Evolutionary conservation across 2,888 invertebrate species (phyloP).

Genomic region (Orthosia gracilis): DNA sequence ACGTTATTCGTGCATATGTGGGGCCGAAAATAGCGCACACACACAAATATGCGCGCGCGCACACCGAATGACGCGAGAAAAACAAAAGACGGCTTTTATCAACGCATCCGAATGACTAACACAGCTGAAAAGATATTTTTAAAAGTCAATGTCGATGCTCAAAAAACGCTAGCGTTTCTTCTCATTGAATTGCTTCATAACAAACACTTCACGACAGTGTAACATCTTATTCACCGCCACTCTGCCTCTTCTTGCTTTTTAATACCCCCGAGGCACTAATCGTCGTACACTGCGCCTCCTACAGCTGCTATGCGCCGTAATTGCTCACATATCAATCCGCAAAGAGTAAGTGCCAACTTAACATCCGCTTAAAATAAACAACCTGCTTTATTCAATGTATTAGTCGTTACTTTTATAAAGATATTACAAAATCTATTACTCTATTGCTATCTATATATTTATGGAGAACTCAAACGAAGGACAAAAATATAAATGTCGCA

Average conservation of each 20-base stretch:
- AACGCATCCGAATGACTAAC: slow-evolving; percentile 53
- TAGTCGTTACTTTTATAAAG: slow-evolving; percentile 51
- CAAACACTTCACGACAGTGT: slow-evolving; percentile 71
- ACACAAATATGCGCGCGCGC: slow-evolving; percentile 30
- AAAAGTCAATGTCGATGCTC: slow-evolving; percentile 56
- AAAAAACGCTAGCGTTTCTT: slow-evolving; percentile 56
- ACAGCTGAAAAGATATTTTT: slow-evolving; percentile 49
- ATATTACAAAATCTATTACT: slow-evolving; percentile 59
- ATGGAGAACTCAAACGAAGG: slow-evolving; percentile 55
- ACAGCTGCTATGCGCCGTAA: slow-evolving; percentile 76
- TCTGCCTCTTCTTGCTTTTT: slow-evolving; percentile 70
- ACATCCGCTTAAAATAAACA: slow-evolving; percentile 68
- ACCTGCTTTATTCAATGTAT: slow-evolving; percentile 50
- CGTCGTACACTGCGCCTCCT: slow-evolving; percentile 63
- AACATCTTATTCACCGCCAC: slow-evolving; percentile 75
- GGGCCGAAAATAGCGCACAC: slow-evolving; percentile 52
- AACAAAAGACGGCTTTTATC: slow-evolving; percentile 60
- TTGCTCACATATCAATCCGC: slow-evolving; percentile 80
- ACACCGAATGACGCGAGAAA: slow-evolving; percentile 54
- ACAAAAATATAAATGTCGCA: slow-evolving; percentile 63
- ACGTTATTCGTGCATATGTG: slow-evolving; percentile 45
- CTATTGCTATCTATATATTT: slow-evolving; percentile 58
- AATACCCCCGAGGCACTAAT: slow-evolving; percentile 79
- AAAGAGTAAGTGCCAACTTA: slow-evolving; percentile 69
- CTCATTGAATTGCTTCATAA: slow-evolving; percentile 68